phyloP scores from a whole-genome alignment of 2,888 invertebrate genomes.

The Steinernema hermaphroditum region DNA sequence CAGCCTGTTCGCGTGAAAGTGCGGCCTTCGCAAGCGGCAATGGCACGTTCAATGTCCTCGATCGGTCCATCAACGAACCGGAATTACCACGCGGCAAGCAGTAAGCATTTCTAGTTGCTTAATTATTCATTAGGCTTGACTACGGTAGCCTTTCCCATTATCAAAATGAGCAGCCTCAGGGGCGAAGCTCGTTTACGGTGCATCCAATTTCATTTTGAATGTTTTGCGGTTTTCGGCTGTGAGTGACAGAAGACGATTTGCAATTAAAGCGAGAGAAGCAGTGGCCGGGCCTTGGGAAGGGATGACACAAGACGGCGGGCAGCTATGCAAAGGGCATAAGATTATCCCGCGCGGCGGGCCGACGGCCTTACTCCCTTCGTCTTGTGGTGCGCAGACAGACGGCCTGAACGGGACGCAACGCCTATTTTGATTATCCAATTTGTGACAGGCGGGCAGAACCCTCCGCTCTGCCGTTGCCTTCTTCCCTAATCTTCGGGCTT shows the following conservation, averaged over 20 bases:
- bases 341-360: conserved; percentile 10
- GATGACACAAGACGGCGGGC: conserved; percentile 6
- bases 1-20: conserved; percentile 20
- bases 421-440: conserved; percentile 26
- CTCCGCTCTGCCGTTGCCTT: background rate
- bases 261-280: conserved; percentile 19
- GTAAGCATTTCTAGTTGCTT: background rate
- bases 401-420: background rate
- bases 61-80: background rate
- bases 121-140: too few relatives aligned
- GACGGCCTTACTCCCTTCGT: background rate
- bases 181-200: too few relatives aligned
- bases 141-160: too few relatives aligned
- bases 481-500: background rate
- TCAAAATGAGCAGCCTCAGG: too few relatives aligned
- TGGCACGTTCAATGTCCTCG: conserved; percentile 17
- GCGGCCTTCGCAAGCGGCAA: background rate
- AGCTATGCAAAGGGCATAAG: background rate
- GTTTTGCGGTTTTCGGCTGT: background rate
- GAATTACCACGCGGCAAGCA: background rate
- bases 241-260: background rate
- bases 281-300: conserved; percentile 9
- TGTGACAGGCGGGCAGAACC: conserved; percentile 19
- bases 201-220: background rate
- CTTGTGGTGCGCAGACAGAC: background rate